Percentiles rank a stretch among this genome's conserved stretches.
Evolutionary conservation across 2,113 vertebrate species (phyloP).

Genomic region (Phoenicopterus ruber): DNA sequence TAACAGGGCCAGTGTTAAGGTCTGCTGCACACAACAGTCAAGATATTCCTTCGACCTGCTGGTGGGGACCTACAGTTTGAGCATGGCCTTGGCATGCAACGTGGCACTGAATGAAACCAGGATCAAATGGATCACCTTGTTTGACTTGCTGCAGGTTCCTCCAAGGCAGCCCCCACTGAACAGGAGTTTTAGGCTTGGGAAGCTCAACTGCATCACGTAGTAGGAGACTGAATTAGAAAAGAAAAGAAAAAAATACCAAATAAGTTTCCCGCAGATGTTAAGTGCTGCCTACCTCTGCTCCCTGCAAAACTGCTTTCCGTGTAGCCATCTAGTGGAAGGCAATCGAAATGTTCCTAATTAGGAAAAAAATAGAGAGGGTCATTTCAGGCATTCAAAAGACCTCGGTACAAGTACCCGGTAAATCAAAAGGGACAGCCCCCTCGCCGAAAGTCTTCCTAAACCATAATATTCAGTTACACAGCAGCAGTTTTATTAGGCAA

Average conservation of each 20-base stretch:
- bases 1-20: neutral
- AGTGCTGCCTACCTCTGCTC: neutral
- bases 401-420: neutral
- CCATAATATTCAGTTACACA: neutral
- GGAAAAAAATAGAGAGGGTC: neutral
- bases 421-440: neutral
- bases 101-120: accelerated
- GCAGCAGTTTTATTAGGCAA: neutral
- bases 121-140: neutral
- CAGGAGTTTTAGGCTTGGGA: neutral
- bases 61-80: neutral
- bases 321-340: slow-evolving; percentile 58
- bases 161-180: neutral
- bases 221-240: neutral
- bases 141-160: neutral
- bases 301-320: neutral
- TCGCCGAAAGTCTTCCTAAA: neutral
- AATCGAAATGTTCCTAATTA: neutral
- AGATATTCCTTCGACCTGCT: neutral
- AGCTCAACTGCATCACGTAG: neutral
- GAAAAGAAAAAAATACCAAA: too few relatives aligned
- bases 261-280: neutral
- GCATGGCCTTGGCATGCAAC: accelerated
- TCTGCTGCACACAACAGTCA: neutral
- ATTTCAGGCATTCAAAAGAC: neutral